phyloP scores from a whole-genome alignment of 1,140 invertebrate species.

The Drosophila leontia region DNA sequence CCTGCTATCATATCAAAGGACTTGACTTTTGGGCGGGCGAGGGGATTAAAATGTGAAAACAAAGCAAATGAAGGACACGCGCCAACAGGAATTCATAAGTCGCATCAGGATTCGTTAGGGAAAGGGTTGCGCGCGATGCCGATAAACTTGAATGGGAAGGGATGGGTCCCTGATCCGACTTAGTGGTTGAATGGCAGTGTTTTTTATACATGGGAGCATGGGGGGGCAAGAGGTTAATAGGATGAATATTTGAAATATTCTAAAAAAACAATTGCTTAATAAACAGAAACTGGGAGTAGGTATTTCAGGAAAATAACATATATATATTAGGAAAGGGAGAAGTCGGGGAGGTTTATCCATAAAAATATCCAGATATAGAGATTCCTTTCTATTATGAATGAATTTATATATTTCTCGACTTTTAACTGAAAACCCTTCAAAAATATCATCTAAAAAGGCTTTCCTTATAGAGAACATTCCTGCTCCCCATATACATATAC shows the following conservation, averaged over 20 bases:
- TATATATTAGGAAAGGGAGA: neutral
- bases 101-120: conserved; percentile 38
- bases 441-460: neutral
- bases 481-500: neutral
- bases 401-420: neutral
- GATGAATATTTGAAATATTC: conserved; percentile 35
- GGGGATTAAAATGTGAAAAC: conserved; percentile 57
- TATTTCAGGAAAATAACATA: no score
- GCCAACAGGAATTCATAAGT: conserved; percentile 47
- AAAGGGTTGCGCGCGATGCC: conserved; percentile 8
- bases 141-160: conserved; percentile 22
- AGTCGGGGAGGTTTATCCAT: no score
- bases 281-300: neutral
- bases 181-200: conserved; percentile 28
- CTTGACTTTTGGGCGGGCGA: conserved; percentile 44
- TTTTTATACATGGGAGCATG: neutral
- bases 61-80: conserved; percentile 68
- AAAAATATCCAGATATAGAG: no score
- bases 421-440: neutral
- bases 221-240: conserved; percentile 31
- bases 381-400: no score
- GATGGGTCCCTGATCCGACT: conserved; percentile 34
- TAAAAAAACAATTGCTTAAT: conserved; percentile 7
- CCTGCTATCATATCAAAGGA: conserved; percentile 70
- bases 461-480: neutral